phyloP scores from a whole-genome alignment of 2,113 vertebrate species.

The Hemiprocne comata region DNA sequence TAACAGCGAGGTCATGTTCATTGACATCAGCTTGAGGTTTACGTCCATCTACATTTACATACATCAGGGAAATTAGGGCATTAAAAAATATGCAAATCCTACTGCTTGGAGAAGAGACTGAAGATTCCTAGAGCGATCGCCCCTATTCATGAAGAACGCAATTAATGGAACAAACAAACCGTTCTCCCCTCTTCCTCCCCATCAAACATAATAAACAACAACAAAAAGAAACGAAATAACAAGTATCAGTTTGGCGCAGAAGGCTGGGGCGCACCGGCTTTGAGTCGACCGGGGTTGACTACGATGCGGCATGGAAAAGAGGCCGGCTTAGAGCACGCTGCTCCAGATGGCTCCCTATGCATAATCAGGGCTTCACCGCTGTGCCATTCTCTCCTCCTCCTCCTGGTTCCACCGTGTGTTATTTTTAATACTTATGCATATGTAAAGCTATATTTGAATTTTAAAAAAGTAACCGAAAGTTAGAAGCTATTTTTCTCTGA shows the following conservation, averaged over 20 bases:
- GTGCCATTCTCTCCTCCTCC: conserved; percentile 73
- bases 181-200: neutral
- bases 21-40: conserved; percentile 90
- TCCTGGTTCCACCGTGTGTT: conserved; percentile 86
- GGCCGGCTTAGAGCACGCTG: conserved; percentile 57
- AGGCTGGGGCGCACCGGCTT: neutral
- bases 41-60: conserved; percentile 94
- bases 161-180: conserved; percentile 69
- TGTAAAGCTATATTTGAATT: conserved; percentile 90
- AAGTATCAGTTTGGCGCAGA: conserved; percentile 55
- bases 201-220: conserved; percentile 56
- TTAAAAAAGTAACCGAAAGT: conserved; percentile 67
- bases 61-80: conserved; percentile 95
- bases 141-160: conserved; percentile 73
- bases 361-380: conserved; percentile 82
- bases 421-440: conserved; percentile 93
- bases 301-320: conserved; percentile 57
- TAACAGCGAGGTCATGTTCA: conserved; percentile 91
- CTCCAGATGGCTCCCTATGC: conserved; percentile 68
- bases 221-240: conserved; percentile 55
- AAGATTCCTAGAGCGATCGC: conserved; percentile 69
- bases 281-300: neutral
- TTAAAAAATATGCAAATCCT: conserved; percentile 93
- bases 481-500: conserved; percentile 53
- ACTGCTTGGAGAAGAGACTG: conserved; percentile 67